Evolutionary conservation across 2,797 vertebrate species (phyloP).

Genomic region (Sardinella longiceps): DNA sequence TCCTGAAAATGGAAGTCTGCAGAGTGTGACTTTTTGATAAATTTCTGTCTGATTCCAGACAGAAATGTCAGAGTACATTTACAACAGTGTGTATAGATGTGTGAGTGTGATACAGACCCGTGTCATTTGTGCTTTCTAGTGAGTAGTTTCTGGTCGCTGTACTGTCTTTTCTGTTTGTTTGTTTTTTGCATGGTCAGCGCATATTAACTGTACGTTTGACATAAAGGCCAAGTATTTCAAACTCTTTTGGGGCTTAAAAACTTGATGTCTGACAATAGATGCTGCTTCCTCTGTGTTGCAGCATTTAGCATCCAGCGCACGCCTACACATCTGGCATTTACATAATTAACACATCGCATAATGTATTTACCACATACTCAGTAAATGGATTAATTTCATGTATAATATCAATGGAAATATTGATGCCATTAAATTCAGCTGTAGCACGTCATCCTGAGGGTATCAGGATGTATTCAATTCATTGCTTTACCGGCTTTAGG

Average conservation of each 20-base stretch:
- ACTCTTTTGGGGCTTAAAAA: not conserved
- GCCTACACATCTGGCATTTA: not conserved
- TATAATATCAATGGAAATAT: not conserved
- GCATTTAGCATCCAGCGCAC: not conserved
- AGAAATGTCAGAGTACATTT: slow-evolving; percentile 7
- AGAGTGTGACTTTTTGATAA: slow-evolving; percentile 11
- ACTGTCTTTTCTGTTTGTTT: not conserved
- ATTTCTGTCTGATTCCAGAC: not conserved
- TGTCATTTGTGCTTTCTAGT: slow-evolving; percentile 6
- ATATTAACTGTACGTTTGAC: not conserved
- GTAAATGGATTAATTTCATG: not conserved
- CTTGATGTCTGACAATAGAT: not conserved
- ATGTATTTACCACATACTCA: not conserved
- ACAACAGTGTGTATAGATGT: not conserved
- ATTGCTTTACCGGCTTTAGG: not conserved
- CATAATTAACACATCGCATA: not conserved
- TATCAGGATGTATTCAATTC: not conserved
- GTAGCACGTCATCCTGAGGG: not conserved
- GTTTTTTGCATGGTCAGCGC: not conserved
- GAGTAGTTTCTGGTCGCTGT: not conserved
- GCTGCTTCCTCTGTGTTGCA: not conserved
- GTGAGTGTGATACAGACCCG: not conserved
- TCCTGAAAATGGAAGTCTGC: not conserved
- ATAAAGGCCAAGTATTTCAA: not conserved
- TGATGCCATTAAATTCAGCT: not conserved